These are phyloP conservation scores for Paradisaea rubra DNA, from an alignment of 2,113 vertebrate genomes.

Conservation along the genomic window DNA sequence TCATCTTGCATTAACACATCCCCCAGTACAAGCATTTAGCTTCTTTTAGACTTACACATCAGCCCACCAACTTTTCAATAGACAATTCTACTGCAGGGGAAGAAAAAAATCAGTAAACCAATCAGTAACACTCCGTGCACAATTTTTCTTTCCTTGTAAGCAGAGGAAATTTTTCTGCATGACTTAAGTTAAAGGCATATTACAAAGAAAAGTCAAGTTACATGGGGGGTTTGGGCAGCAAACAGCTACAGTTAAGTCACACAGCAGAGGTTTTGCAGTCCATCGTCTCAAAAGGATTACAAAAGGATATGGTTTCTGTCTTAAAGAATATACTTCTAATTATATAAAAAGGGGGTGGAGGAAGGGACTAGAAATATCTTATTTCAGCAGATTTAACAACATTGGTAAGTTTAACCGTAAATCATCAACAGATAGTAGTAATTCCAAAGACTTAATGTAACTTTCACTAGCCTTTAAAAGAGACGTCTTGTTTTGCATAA, in stretches of 20 bases:
- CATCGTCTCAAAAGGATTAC: not conserved
- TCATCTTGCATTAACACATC: not conserved
- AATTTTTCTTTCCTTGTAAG: constrained; percentile 21
- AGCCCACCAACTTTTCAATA: not conserved
- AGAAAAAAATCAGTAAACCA: not conserved
- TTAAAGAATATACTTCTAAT: not conserved
- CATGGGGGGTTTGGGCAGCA: not conserved
- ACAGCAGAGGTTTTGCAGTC: not conserved
- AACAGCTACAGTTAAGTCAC: not conserved
- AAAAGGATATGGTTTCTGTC: not conserved
- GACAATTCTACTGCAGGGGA: not conserved
- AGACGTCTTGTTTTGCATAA: not conserved
- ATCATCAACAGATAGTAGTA: not conserved
- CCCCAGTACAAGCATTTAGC: not conserved
- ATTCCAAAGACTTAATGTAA: not conserved
- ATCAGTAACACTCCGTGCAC: not conserved
- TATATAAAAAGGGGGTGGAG: not conserved
- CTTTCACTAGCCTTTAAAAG: not conserved
- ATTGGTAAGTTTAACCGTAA: not conserved
- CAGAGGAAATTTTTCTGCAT: constrained; percentile 16
- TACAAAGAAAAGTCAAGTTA: not conserved
- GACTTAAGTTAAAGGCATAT: not conserved
- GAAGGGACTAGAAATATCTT: not conserved
- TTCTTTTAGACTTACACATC: not conserved
- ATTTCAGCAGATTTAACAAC: not conserved